Percentiles rank a stretch among this genome's conserved stretches.
Conservation (phyloP, 2,797 vertebrate species). For the Manis javanica region DNA sequence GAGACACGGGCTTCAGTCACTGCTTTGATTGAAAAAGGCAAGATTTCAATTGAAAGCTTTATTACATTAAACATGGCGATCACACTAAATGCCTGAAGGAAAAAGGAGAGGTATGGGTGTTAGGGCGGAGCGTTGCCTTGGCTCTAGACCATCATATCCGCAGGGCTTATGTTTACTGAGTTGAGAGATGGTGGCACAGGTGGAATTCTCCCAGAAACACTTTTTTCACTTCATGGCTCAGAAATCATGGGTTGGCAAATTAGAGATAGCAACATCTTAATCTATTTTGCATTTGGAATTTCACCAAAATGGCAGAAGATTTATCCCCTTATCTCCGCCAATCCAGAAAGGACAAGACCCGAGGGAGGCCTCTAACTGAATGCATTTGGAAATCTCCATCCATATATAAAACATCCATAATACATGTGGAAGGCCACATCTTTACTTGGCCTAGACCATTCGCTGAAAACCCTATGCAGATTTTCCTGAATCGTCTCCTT, state of each 20-base stretch:
- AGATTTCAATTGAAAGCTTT: conserved; percentile 87
- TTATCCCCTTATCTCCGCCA: neutral
- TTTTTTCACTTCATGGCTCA: conserved; percentile 45
- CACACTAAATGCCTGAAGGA: conserved; percentile 89
- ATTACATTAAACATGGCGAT: conserved; percentile 91
- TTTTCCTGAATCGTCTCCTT: neutral
- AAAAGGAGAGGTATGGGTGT: conserved; percentile 14
- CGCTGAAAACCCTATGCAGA: neutral
- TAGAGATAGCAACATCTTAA: neutral
- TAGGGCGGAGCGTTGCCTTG: neutral
- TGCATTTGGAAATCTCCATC: neutral
- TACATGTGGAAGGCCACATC: no score
- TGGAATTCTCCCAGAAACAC: neutral
- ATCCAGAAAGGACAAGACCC: neutral
- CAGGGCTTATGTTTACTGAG: neutral
- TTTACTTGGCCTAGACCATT: neutral
- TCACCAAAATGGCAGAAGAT: neutral
- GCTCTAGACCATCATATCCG: neutral
- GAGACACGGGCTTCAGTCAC: conserved; percentile 88
- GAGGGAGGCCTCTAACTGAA: neutral
- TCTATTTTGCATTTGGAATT: conserved; percentile 13
- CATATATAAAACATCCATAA: no score
- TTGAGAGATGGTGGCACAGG: neutral
- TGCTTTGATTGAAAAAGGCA: conserved; percentile 88
- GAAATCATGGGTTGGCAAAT: neutral